Base-by-base conservation (phyloP, 2,113 vertebrate genomes). In the Catharus bicknelli region DNA sequence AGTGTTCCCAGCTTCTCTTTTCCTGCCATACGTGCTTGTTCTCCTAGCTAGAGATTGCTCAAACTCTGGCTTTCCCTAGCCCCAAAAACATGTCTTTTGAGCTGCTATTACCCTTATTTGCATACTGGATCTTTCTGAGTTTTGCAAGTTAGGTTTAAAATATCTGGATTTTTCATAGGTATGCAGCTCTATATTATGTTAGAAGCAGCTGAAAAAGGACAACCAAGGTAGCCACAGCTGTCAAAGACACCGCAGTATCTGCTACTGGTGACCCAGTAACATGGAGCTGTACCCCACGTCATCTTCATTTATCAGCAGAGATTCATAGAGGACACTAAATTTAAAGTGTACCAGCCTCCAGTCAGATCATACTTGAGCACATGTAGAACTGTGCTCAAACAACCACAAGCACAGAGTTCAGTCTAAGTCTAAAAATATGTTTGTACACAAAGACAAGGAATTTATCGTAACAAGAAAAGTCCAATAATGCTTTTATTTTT, bases 401-500 rank as follows among this genome's bases (percentile, higher is more conserved):
- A 34, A 20, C 30, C 34, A 70, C 0, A 2, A 14, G 9, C 3
- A 16, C 11, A 50, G 40, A 63, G 7, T 64, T 32, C 13, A 10
- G 25, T 77, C 32, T 13, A 63, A 62, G 58, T 82, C 45, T 83
- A 61, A 87, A 72, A 83, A 66, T 11, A 48, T 55, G 5, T 29
- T 72, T 1, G 4, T 26, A n/a, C 22, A 34, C 8, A 83, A 40
- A 40, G 5, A 64, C 2, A 83, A 77, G 22, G 57, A 54, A 55
- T 42, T 86, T 48, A 32, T 58, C 2, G 1, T 47, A 61, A 47
- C 38, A 70, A 26, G 29, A 81, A 21, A 77, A 75, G 42, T 67
- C 77, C 95, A 89, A 96, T 55, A 30, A 14, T 45, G 6, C 9
- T 62, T 88, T 90, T 83, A 16, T 50, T 90, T 45, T 70, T 93